Evolutionary conservation across 2,113 vertebrate species (phyloP), one percentile per base, ranked within the genome.

Genomic region (Cyprinodon brontotheroides): DNA sequence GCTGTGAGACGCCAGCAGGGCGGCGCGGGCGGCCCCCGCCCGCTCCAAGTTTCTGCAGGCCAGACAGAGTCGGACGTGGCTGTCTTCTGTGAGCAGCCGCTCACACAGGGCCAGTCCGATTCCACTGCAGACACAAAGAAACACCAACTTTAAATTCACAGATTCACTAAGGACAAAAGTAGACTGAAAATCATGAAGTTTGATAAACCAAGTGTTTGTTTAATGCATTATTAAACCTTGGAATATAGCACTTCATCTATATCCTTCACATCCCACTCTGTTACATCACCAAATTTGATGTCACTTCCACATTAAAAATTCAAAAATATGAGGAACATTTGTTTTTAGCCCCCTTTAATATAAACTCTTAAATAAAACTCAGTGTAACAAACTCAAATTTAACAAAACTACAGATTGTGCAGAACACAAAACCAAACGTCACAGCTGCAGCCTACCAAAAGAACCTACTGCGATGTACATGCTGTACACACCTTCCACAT

Each of bases 81-180:
- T 80, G 67, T 96, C 94, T 70, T 94, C 90, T 0, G 71, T 83
- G 66, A 98, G 94, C 61, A 99, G 93, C 72, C 97, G 92, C 68
- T 91, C 89, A 88, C 97, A 98, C 67, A 99, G 85, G 0, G 96
- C 96, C 40, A 96, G 86, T 59, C 98, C 97, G 14, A 99, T 95
- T n/a, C 97, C 97, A 71, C 98, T 98, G 88, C 0, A 71, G 6
- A 4, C 61, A 73, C 15, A 3, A 8, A 53, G 50, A 53, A 14
- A 0, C 15, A 17, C 48, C 7, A 4, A 4, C 47, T 50, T 17
- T 50, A 15, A 17, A 8, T 53, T 17, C 50, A 53, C 6, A 17
- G 17, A 53, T 20, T 53, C 17, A 29, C 29, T 29, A 29, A 29
- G 29, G 29, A 29, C 29, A 29, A 29, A 29, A 29, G 29, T 29